phyloP scores from a whole-genome alignment of 1,140 invertebrate genomes.

The Myzus persicae region DNA sequence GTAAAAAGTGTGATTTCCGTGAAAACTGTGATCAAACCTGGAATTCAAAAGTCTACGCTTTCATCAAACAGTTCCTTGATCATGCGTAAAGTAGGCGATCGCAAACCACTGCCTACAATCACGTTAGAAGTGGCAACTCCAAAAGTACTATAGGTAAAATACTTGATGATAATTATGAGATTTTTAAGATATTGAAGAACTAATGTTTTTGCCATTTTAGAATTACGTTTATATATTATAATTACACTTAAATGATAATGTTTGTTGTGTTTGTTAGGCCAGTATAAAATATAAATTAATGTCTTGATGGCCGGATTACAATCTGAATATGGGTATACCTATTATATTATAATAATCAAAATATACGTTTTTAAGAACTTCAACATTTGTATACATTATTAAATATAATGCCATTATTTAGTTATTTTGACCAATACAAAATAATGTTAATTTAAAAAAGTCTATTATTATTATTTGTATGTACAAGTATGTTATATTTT shows the following conservation, averaged over 20 bases:
- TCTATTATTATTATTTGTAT: no score
- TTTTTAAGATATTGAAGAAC: background rate
- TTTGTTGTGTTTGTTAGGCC: no score
- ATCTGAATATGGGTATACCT: no score
- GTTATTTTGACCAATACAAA: background rate
- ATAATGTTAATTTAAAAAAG: background rate
- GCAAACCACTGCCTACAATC: constrained; percentile 25
- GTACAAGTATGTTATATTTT: background rate
- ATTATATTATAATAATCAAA: no score
- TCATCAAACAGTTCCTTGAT: background rate
- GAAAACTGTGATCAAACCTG: background rate
- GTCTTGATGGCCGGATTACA: no score
- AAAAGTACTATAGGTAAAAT: constrained; percentile 1
- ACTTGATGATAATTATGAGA: background rate
- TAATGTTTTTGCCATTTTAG: background rate
- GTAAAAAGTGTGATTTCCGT: background rate
- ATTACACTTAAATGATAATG: background rate
- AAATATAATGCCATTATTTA: no score
- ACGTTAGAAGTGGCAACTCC: background rate
- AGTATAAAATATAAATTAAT: background rate
- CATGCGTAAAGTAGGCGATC: constrained; percentile 37
- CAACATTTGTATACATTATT: no score
- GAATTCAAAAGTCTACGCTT: background rate
- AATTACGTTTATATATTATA: background rate
- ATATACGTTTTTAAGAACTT: no score